Evolutionary conservation across 2,113 vertebrate species (phyloP).

Genomic region (Psephotus haematonotus): DNA sequence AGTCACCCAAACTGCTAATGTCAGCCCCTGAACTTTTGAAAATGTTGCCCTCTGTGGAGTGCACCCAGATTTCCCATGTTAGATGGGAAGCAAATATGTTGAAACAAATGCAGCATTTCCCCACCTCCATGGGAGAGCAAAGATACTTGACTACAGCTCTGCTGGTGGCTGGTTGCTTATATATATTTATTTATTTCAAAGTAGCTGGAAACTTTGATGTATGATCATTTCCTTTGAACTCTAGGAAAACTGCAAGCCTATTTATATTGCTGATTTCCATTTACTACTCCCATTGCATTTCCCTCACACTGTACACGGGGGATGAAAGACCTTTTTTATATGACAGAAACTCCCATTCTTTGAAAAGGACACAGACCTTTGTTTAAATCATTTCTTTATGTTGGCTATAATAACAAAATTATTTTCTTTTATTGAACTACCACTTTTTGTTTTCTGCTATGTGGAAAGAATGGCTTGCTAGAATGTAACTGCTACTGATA

Average conservation of each 20-base stretch:
- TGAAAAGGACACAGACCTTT: not conserved
- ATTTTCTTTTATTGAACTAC: not conserved
- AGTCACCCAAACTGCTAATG: not conserved
- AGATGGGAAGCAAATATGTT: not conserved
- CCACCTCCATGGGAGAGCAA: conserved; percentile 8
- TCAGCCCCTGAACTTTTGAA: not conserved
- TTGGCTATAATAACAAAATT: not conserved
- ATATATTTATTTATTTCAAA: conserved; percentile 17
- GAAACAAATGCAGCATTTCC: not conserved
- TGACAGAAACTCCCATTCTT: not conserved
- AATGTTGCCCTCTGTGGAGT: not conserved
- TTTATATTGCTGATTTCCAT: conserved; percentile 26
- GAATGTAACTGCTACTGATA: not conserved
- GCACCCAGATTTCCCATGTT: not conserved
- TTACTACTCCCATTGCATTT: not conserved
- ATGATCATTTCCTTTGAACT: conserved; percentile 15
- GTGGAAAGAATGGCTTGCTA: not conserved
- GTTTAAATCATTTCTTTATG: not conserved
- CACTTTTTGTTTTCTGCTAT: not conserved
- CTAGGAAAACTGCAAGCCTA: not conserved
- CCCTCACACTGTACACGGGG: not conserved
- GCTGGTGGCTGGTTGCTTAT: not conserved
- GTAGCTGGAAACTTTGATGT: not conserved
- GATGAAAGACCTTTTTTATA: not conserved
- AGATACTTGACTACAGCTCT: not conserved